phyloP scores from a whole-genome alignment of 2,113 vertebrate genomes.

The Excalfactoria chinensis region DNA sequence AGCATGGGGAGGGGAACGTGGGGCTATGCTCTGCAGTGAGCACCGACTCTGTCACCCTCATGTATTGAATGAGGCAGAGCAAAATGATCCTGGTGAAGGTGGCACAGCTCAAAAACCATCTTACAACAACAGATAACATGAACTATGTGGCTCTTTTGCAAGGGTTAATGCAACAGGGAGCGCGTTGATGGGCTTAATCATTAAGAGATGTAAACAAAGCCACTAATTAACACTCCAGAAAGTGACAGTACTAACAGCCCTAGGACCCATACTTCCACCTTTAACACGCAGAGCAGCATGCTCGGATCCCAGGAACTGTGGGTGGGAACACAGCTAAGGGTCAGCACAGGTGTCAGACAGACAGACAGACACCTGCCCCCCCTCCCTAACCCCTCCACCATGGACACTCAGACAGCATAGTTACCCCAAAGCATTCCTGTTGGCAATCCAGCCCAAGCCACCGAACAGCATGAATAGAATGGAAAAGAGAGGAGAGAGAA shows the following conservation, averaged over 20 bases:
- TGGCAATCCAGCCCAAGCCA: slow-evolving; percentile 66
- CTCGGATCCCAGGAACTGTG: background rate
- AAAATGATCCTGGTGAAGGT: background rate
- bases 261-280: background rate
- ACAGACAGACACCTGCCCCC: background rate
- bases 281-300: rapidly evolving
- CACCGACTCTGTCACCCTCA: background rate
- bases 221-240: slow-evolving; percentile 38
- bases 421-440: slow-evolving; percentile 87
- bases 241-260: background rate
- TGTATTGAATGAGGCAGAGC: background rate
- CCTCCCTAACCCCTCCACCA: rapidly evolving
- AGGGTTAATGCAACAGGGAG: slow-evolving; percentile 53
- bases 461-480: background rate
- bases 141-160: background rate
- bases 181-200: slow-evolving; percentile 24
- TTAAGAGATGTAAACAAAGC: slow-evolving; percentile 24
- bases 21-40: background rate
- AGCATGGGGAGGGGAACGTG: background rate
- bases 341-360: background rate
- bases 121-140: background rate
- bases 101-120: background rate
- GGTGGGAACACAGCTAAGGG: background rate
- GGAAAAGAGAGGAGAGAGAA: slow-evolving; percentile 19
- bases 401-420: slow-evolving; percentile 29